These are phyloP conservation scores for Meta bourneti DNA, from an alignment of 2,888 invertebrate species.

Conservation along the genomic window DNA sequence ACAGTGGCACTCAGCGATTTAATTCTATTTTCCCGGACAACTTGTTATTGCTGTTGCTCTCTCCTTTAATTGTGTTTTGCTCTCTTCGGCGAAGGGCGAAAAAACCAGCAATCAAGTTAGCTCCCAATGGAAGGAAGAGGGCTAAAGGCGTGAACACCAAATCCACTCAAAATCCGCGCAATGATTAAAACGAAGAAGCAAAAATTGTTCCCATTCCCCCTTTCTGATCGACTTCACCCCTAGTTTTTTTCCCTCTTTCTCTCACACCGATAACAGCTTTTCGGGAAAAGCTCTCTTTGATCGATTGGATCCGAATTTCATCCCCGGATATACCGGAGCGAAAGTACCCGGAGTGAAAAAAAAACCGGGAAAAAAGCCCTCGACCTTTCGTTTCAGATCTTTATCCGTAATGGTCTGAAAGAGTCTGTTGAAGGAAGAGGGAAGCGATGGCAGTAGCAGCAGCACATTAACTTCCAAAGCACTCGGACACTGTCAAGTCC, in stretches of 20 bases:
- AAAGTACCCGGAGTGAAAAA: slow-evolving; percentile 13
- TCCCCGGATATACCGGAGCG: slow-evolving; percentile 22
- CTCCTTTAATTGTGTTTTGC: slow-evolving; percentile 51
- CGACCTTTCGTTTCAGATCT: slow-evolving; percentile 66
- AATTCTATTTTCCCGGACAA: slow-evolving; percentile 68
- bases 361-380: slow-evolving; percentile 3
- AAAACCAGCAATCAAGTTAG: slow-evolving; percentile 41
- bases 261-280: slow-evolving; percentile 57
- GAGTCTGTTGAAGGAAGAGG: slow-evolving; percentile 14
- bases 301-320: slow-evolving; percentile 73
- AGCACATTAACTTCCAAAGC: slow-evolving; percentile 63
- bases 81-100: not conserved
- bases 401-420: slow-evolving; percentile 73
- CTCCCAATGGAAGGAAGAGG: slow-evolving; percentile 3
- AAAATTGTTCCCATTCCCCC: slow-evolving; percentile 18
- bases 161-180: slow-evolving; percentile 74
- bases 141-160: slow-evolving; percentile 43
- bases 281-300: slow-evolving; percentile 51
- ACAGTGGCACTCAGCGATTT: slow-evolving; percentile 62
- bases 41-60: slow-evolving; percentile 45
- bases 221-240: not conserved
- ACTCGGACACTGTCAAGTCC: slow-evolving; percentile 74
- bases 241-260: not conserved
- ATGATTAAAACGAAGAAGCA: slow-evolving; percentile 72
- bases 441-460: slow-evolving; percentile 5